A percentile compares a stretch with the other conserved stretches of the same genome.
Evolutionary conservation across 2,113 vertebrate species (phyloP).

Genomic region (Marmota monax): DNA sequence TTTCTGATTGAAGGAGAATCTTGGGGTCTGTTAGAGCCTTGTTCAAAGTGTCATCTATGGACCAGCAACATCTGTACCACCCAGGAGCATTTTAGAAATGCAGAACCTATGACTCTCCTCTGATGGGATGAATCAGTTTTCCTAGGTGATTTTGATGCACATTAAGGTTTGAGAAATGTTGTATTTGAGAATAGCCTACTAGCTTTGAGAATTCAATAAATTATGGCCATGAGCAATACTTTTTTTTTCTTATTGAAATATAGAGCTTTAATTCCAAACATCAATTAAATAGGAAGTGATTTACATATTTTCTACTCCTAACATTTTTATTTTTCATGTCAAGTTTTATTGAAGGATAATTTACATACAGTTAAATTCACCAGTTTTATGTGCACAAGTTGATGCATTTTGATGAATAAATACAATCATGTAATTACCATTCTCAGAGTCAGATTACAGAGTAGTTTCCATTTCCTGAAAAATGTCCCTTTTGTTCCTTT

Average conservation of each 20-base stretch:
- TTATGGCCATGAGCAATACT: neutral
- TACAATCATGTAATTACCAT: neutral
- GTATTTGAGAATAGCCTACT: neutral
- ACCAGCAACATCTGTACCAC: too few relatives aligned
- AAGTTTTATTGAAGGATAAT: conserved; percentile 10
- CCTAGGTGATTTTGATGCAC: neutral
- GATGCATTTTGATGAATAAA: neutral
- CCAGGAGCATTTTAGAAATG: neutral
- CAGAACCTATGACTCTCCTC: neutral
- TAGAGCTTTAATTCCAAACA: conserved; percentile 23
- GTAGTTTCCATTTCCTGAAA: neutral
- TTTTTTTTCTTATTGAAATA: neutral
- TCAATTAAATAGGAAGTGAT: neutral
- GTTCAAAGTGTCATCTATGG: neutral
- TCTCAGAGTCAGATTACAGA: neutral
- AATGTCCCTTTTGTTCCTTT: neutral
- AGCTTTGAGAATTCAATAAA: neutral
- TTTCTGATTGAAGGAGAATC: neutral
- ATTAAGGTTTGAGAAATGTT: neutral
- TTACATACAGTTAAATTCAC: conserved; percentile 10
- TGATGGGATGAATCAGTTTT: neutral
- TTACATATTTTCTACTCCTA: neutral
- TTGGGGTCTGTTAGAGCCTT: neutral
- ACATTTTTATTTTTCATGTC: conserved; percentile 39
- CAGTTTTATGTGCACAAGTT: neutral